These are phyloP conservation scores for Daubentonia madagascariensis DNA, from an alignment of 2,113 vertebrate species.

Conservation along the genomic window DNA sequence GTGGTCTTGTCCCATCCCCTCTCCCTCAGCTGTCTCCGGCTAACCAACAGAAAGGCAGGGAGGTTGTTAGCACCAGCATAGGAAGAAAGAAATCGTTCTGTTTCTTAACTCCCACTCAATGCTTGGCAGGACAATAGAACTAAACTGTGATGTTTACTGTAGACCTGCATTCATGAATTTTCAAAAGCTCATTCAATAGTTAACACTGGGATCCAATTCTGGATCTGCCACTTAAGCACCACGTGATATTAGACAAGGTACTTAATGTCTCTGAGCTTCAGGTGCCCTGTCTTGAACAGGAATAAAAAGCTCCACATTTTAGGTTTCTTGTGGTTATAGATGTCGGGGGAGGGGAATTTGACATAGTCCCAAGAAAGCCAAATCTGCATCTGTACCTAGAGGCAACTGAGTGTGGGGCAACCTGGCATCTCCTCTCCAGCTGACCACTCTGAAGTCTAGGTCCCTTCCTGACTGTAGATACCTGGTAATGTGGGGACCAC, in stretches of 20 bases:
- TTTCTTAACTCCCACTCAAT: neutral
- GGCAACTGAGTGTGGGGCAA: neutral
- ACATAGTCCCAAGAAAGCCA: neutral
- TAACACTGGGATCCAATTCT: neutral
- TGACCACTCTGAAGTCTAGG: neutral
- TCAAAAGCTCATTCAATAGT: neutral
- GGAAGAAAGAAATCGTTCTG: neutral
- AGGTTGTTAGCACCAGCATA: neutral
- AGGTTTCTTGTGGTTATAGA: neutral
- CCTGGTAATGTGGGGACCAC: neutral
- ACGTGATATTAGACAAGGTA: neutral
- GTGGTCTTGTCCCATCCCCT: neutral
- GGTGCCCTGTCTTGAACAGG: neutral
- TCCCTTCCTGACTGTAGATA: neutral
- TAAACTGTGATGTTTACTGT: neutral
- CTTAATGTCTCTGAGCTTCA: neutral
- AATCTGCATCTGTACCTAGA: neutral
- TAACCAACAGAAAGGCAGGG: neutral
- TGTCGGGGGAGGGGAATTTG: neutral
- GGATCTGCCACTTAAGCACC: neutral
- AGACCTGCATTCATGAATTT: neutral
- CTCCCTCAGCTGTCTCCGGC: neutral
- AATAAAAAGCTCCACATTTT: neutral
- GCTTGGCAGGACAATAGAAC: neutral
- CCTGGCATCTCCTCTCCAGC: neutral